Evolutionary conservation across 2,797 vertebrate species (phyloP).

Genomic region (Typhlichthys subterraneus): DNA sequence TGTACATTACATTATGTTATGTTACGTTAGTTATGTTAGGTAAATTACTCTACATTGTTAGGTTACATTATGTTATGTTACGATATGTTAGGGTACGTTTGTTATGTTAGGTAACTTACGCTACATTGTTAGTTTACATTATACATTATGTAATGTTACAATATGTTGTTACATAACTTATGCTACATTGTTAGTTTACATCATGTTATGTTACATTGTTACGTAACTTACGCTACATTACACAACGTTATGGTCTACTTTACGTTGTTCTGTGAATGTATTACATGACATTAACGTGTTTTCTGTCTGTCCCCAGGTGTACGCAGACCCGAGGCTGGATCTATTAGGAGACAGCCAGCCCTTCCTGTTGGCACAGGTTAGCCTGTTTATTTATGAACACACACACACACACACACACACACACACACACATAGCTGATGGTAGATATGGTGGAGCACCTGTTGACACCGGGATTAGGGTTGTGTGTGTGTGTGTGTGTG

Average conservation of each 20-base stretch:
- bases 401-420: slow-evolving; percentile 1
- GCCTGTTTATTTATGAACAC: slow-evolving; percentile 34
- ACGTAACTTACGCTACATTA: too few species aligned
- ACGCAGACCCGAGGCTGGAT: slow-evolving; percentile 71
- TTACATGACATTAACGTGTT: neutral
- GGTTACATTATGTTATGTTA: too few species aligned
- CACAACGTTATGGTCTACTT: neutral
- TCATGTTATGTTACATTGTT: too few species aligned
- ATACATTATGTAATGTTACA: too few species aligned
- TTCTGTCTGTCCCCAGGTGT: slow-evolving; percentile 58
- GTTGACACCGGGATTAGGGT: neutral
- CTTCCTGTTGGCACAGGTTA: slow-evolving; percentile 77
- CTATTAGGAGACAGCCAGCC: slow-evolving; percentile 69
- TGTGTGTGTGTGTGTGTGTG: too few species aligned
- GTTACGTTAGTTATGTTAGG: neutral
- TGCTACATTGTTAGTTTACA: too few species aligned
- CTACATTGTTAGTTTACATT: too few species aligned
- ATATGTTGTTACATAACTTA: too few species aligned
- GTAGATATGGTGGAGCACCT: slow-evolving; percentile 11
- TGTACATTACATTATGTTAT: neutral
- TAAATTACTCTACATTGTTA: too few species aligned
- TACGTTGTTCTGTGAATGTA: slow-evolving; percentile 3
- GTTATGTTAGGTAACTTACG: neutral
- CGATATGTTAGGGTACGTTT: neutral
- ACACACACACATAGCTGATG: slow-evolving; percentile 30